These are phyloP conservation scores for Anneissia japonica DNA, from an alignment of 35 echinoderm and acorn worm genomes.

Conservation along the genomic window DNA sequence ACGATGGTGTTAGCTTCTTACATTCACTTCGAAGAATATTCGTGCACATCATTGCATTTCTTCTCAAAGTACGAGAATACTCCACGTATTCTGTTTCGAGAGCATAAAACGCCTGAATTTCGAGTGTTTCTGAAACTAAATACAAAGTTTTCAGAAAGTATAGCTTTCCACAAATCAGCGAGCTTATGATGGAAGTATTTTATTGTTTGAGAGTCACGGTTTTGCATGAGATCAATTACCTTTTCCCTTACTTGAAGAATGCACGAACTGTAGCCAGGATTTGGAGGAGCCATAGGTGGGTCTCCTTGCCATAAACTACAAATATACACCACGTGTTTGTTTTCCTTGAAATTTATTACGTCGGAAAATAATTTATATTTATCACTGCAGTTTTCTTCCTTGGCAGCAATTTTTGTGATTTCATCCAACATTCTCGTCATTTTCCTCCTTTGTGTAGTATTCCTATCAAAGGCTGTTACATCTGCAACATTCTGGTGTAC, in stretches of 20 bases:
- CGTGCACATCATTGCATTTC: neutral
- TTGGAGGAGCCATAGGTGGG: conserved; percentile 30
- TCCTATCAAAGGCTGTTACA: neutral
- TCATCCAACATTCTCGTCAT: neutral
- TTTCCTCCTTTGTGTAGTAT: neutral
- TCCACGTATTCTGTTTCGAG: neutral
- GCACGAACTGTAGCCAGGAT: conserved; percentile 12
- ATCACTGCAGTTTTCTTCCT: neutral
- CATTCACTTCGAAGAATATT: neutral
- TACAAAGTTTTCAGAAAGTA: conserved; percentile 16
- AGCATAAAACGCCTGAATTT: neutral
- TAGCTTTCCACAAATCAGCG: conserved; percentile 18
- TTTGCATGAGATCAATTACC: neutral
- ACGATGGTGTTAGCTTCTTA: neutral
- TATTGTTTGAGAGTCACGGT: neutral
- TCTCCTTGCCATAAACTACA: conserved; percentile 26
- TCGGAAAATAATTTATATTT: conserved; percentile 8
- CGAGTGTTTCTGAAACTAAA: conserved; percentile 30
- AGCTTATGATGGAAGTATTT: neutral
- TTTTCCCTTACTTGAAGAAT: neutral
- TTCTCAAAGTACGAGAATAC: neutral
- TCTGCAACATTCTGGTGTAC: conserved; percentile 25
- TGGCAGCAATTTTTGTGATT: conserved; percentile 5
- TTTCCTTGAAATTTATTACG: conserved; percentile 18
- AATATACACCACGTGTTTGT: conserved; percentile 31